Evolutionary conservation across 2,888 invertebrate genomes (phyloP), one percentile per base, ranked within the genome.

Genomic region (Cartodere bifasciata): DNA sequence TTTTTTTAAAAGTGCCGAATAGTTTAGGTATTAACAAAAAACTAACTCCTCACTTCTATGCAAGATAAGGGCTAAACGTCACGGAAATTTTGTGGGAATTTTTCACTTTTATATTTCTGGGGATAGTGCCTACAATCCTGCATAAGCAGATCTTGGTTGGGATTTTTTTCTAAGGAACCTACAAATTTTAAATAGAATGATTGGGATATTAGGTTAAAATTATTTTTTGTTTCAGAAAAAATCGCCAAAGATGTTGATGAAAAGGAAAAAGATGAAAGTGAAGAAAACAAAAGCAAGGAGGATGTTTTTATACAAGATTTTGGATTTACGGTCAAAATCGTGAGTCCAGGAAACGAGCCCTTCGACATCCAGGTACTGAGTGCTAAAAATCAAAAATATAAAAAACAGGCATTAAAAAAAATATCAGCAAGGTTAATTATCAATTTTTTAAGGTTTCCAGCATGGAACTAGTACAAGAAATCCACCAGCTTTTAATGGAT

Each of bases 401-500:
- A n/a, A n/a, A n/a, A n/a, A n/a, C n/a, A n/a, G n/a, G n/a, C n/a
- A n/a, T n/a, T n/a, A n/a, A n/a, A n/a, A n/a, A n/a, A n/a, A n/a
- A n/a, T n/a, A n/a, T n/a, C n/a, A n/a, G n/a, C n/a, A n/a, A n/a
- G n/a, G n/a, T n/a, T 7, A 11, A n/a, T 10, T 7, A 13, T 24
- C 16, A 22, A 12, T 17, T 14, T 16, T 40, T 41, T 1, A 38
- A 84, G 83, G 85, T 97, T 25, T 92, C 91, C 13, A 91, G 92
- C 55, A 91, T 94, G 84, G 94, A 98, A 58, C 65, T 98, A 42
- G 95, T 98, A 2, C 84, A 84, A 65, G 98, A 98, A 68, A 92
- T 98, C 37, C 95, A 97, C 59, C 97, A 98, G 63, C 70, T 97
- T 39, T 64, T 98, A 28, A 94, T 97, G 88, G 98, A 98, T 56